Conservation (phyloP, 2,797 vertebrate species). For the Petrocephalus sullivani region DNA sequence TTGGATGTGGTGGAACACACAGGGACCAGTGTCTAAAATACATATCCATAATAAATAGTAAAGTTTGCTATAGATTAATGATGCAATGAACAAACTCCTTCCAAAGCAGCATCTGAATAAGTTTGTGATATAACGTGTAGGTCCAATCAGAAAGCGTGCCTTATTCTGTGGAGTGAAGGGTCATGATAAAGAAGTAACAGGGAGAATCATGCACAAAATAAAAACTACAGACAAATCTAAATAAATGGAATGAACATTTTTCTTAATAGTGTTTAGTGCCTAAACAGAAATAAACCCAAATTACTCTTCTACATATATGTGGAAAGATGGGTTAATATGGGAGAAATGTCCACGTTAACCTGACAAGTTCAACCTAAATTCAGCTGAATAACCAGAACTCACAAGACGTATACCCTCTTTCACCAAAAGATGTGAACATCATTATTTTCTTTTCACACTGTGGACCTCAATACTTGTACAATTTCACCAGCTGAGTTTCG, state of each 20-base stretch:
- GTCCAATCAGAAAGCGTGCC: constrained; percentile 7
- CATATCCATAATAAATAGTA: constrained; percentile 3
- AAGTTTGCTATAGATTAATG: constrained; percentile 2
- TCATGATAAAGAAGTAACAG: constrained; percentile 33
- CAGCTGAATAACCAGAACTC: constrained; percentile 1
- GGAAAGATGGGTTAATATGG: constrained; percentile 16
- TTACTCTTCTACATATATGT: constrained; percentile 20
- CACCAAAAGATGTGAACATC: constrained; percentile 46
- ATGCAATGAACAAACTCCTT: constrained; percentile 6
- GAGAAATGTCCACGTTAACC: constrained; percentile 23
- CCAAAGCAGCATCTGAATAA: constrained; percentile 15
- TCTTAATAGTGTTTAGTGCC: constrained; percentile 17
- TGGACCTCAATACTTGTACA: constrained; percentile 33
- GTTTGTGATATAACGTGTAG: not conserved
- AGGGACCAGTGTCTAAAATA: constrained; percentile 24
- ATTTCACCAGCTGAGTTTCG: not conserved
- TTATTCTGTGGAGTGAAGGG: constrained; percentile 42
- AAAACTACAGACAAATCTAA: constrained; percentile 22
- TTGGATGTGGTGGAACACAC: constrained; percentile 41
- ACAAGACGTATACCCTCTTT: constrained; percentile 39
- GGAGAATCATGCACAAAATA: constrained; percentile 17
- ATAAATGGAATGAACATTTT: constrained; percentile 24
- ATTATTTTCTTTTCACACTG: constrained; percentile 36
- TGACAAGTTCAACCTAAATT: constrained; percentile 37
- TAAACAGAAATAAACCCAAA: constrained; percentile 16